A percentile compares a stretch with the other conserved stretches of the same genome.
Conservation (phyloP, 2,888 invertebrate genomes). For the Carpatolechia fugitivella region DNA sequence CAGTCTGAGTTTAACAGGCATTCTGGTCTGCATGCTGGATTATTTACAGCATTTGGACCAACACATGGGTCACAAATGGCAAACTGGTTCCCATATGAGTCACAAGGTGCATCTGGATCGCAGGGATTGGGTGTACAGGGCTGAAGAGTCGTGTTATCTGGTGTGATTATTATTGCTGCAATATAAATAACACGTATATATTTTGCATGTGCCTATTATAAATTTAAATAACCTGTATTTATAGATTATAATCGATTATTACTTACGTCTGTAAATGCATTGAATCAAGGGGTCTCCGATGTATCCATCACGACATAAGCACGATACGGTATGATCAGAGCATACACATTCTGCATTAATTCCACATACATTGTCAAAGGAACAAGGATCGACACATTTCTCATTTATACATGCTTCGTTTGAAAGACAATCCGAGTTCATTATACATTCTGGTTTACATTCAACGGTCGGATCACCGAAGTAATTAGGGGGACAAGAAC, state of each 20-base stretch:
- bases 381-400: conserved; percentile 87
- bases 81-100: conserved; percentile 85
- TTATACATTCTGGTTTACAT: conserved; percentile 88
- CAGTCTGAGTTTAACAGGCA: conserved; percentile 90
- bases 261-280: conserved; percentile 81
- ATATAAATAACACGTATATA: conserved; percentile 22
- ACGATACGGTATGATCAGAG: conserved; percentile 90
- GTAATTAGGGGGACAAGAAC: conserved; percentile 87
- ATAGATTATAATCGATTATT: not conserved
- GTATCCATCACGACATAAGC: conserved; percentile 87
- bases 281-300: conserved; percentile 90
- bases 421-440: conserved; percentile 88
- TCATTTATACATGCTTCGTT: conserved; percentile 87
- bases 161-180: conserved; percentile 72
- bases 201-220: not conserved
- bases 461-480: conserved; percentile 88
- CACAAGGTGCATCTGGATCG: conserved; percentile 83
- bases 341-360: conserved; percentile 89
- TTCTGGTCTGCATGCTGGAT: conserved; percentile 89
- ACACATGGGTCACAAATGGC: conserved; percentile 90
- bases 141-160: conserved; percentile 81
- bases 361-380: conserved; percentile 85
- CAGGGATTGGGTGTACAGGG: conserved; percentile 91
- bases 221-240: not conserved
- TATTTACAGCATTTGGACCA: conserved; percentile 82